phyloP scores from a whole-genome alignment of 2,888 invertebrate species.

The Epicampocera succincta region DNA sequence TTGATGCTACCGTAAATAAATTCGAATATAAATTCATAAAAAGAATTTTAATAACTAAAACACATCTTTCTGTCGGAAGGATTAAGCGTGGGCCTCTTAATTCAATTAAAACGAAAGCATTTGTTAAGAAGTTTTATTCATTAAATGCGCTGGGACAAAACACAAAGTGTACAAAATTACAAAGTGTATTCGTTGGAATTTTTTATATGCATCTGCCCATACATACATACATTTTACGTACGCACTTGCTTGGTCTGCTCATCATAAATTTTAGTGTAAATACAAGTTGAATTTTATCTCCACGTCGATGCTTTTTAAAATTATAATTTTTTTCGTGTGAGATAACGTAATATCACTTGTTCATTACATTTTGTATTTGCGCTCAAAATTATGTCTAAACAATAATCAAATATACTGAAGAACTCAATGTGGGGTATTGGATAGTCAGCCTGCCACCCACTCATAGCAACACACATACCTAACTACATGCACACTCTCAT shows the following conservation, averaged over 20 bases:
- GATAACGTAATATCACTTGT: slow-evolving; percentile 11
- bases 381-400: neutral
- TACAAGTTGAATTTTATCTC: slow-evolving; percentile 6
- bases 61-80: neutral
- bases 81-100: neutral
- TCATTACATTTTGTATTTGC: neutral
- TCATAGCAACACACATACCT: slow-evolving; percentile 11
- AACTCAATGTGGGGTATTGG: slow-evolving; percentile 13
- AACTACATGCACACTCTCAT: too few relatives aligned
- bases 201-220: too few relatives aligned
- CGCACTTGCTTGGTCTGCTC: neutral
- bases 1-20: slow-evolving; percentile 61
- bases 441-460: slow-evolving; percentile 32
- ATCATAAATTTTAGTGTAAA: neutral
- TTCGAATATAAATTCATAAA: slow-evolving; percentile 53
- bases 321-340: neutral
- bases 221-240: too few relatives aligned
- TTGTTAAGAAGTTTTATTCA: slow-evolving; percentile 11
- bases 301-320: neutral
- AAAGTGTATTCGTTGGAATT: neutral
- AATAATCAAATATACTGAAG: slow-evolving; percentile 10
- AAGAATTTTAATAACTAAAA: slow-evolving; percentile 24
- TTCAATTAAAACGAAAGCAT: neutral
- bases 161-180: too few relatives aligned
- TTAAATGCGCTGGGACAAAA: slow-evolving; percentile 16